Evolutionary conservation across 2,113 vertebrate species (phyloP).

Genomic region (Hoplias malabaricus): DNA sequence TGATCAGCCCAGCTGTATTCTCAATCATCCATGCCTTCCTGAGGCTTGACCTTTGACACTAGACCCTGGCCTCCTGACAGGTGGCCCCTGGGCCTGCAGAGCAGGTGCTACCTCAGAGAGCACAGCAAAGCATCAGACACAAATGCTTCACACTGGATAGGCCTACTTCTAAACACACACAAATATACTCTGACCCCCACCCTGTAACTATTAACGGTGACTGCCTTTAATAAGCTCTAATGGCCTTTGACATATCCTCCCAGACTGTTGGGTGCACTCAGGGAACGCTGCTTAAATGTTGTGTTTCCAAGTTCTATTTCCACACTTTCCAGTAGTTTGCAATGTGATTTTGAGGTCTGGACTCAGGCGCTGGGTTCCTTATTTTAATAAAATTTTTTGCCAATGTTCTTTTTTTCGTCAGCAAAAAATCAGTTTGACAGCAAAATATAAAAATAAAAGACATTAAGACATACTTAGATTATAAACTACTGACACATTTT

Average conservation of each 20-base stretch:
- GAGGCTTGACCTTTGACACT: slow-evolving; percentile 62
- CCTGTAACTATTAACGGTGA: slow-evolving; percentile 45
- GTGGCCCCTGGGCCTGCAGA: slow-evolving; percentile 53
- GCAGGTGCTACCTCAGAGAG: slow-evolving; percentile 61
- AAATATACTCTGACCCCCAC: neutral
- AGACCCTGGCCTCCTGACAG: slow-evolving; percentile 55
- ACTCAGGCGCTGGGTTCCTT: too few species aligned
- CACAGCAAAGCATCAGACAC: slow-evolving; percentile 52
- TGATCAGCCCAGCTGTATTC: slow-evolving; percentile 62
- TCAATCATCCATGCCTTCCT: slow-evolving; percentile 65
- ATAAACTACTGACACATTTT: neutral
- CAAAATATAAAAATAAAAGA: too few species aligned
- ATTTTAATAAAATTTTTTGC: too few species aligned
- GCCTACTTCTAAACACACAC: slow-evolving; percentile 1
- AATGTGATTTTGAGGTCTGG: too few species aligned
- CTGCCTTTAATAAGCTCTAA: slow-evolving; percentile 27
- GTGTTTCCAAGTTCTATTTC: too few species aligned
- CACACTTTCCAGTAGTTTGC: too few species aligned
- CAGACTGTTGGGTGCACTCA: neutral
- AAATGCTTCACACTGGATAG: slow-evolving; percentile 56
- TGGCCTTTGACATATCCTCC: slow-evolving; percentile 23
- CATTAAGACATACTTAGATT: neutral
- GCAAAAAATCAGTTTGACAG: too few species aligned
- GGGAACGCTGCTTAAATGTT: neutral
- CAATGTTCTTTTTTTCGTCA: too few species aligned